These are phyloP conservation scores for Disparrhopalites patrizii DNA, from an alignment of 2,888 invertebrate species.

Conservation along the genomic window DNA sequence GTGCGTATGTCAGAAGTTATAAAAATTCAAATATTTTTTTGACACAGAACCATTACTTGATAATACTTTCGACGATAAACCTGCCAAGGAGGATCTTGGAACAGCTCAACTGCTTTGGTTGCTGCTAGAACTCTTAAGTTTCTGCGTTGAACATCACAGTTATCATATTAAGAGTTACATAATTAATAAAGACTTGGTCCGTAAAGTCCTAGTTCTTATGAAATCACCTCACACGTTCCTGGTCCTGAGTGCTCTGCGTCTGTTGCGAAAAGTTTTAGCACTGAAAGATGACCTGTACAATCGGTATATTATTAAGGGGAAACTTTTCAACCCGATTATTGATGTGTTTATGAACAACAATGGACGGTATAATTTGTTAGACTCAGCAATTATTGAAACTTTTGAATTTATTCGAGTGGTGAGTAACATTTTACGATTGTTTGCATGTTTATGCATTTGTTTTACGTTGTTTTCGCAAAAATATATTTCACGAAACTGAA, in stretches of 20 bases:
- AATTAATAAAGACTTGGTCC: conserved; percentile 91
- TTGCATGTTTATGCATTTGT: too few species aligned
- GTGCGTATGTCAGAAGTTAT: too few species aligned
- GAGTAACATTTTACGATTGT: conserved; percentile 49
- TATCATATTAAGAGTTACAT: conserved; percentile 98
- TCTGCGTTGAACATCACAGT: conserved; percentile 98
- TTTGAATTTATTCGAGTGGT: conserved; percentile 96
- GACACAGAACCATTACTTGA: conserved; percentile 78
- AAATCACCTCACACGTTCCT: conserved; percentile 96
- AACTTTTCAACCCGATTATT: conserved; percentile 91
- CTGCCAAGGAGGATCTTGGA: conserved; percentile 90
- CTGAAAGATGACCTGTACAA: conserved; percentile 99
- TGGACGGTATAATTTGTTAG: conserved; percentile 95
- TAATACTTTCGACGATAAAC: conserved; percentile 85
- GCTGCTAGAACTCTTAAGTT: conserved; percentile 90
- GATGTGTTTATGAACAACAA: conserved; percentile 96
- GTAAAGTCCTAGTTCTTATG: conserved; percentile 92
- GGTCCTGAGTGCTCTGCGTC: conserved; percentile 85
- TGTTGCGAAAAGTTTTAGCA: conserved; percentile 94
- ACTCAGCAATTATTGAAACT: conserved; percentile 97
- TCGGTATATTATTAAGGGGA: conserved; percentile 89
- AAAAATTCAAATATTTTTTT: background rate
- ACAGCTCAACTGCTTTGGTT: conserved; percentile 92
- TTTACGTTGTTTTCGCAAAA: too few species aligned
- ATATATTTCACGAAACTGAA: too few species aligned